Evolutionary conservation across 2,113 vertebrate genomes (phyloP).

Genomic region (Ophthalmolycus amberensis): DNA sequence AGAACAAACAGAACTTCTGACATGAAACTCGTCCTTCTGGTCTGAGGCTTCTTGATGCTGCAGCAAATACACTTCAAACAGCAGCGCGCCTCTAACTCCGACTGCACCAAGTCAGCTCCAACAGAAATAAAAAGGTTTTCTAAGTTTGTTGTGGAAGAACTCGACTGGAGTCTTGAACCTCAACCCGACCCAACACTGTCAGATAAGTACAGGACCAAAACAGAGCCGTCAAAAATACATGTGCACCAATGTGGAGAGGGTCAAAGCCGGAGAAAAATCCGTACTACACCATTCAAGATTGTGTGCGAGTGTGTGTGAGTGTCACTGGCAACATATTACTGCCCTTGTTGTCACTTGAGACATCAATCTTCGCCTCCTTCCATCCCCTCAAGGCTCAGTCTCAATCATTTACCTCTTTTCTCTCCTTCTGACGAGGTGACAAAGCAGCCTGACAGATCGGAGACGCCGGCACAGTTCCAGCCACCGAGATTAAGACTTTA

Average conservation of each 20-base stretch:
- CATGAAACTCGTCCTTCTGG: background rate
- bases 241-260: background rate
- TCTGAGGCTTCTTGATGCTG: background rate
- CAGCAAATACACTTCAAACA: background rate
- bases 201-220: background rate
- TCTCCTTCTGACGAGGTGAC: conserved; percentile 55
- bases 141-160: background rate
- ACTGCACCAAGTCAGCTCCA: background rate
- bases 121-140: background rate
- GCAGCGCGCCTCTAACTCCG: background rate
- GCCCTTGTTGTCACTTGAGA: conserved; percentile 51
- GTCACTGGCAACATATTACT: conserved; percentile 54
- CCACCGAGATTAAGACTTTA: conserved; percentile 62
- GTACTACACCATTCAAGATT: background rate
- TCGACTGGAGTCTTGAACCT: background rate
- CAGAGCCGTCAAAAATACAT: background rate
- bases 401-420: conserved; percentile 52
- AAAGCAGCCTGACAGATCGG: conserved; percentile 63
- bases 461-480: conserved; percentile 68
- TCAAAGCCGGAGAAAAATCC: background rate
- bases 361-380: conserved; percentile 21
- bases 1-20: background rate
- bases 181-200: background rate
- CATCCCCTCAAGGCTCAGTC: conserved; percentile 47
- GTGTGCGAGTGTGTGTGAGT: conserved; percentile 21